These are phyloP conservation scores for Olivierus martensii DNA, from an alignment of 1,140 invertebrate genomes.

Conservation along the genomic window DNA sequence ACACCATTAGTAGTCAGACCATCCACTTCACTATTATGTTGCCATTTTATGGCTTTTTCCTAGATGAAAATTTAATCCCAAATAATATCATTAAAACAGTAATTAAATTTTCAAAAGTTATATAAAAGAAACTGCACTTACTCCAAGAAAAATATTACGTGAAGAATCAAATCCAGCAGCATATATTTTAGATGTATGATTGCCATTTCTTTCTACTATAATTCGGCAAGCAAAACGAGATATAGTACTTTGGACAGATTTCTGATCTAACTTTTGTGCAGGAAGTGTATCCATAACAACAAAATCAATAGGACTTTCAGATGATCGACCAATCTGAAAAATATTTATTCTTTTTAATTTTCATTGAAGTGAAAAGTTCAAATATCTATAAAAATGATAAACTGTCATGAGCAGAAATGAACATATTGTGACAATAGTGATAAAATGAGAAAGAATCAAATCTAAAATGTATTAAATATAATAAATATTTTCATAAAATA, in stretches of 20 bases:
- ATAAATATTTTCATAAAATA: too few relatives aligned
- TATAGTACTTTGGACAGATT: conserved; percentile 42
- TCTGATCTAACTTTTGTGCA: not conserved
- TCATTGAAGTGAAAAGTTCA: too few relatives aligned
- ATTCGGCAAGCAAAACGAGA: conserved; percentile 96
- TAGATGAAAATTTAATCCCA: too few relatives aligned
- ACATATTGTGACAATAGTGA: too few relatives aligned
- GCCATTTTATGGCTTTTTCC: conserved; percentile 98
- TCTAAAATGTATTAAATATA: too few relatives aligned
- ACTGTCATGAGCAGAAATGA: too few relatives aligned
- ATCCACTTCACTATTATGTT: conserved; percentile 86
- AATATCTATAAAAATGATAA: too few relatives aligned
- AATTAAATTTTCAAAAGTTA: too few relatives aligned
- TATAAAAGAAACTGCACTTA: not conserved
- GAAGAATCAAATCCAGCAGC: conserved; percentile 97
- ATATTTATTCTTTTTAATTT: too few relatives aligned
- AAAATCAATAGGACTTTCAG: conserved; percentile 96
- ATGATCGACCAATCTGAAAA: conserved; percentile 68
- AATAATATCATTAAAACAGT: too few relatives aligned
- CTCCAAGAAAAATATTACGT: conserved; percentile 92
- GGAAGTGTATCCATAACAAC: conserved; percentile 88
- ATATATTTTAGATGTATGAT: conserved; percentile 80
- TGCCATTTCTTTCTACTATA: conserved; percentile 65
- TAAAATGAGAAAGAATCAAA: too few relatives aligned
- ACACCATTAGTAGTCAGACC: conserved; percentile 97